phyloP scores from a whole-genome alignment of 2,797 vertebrate species.

The Myripristis jacobus region DNA sequence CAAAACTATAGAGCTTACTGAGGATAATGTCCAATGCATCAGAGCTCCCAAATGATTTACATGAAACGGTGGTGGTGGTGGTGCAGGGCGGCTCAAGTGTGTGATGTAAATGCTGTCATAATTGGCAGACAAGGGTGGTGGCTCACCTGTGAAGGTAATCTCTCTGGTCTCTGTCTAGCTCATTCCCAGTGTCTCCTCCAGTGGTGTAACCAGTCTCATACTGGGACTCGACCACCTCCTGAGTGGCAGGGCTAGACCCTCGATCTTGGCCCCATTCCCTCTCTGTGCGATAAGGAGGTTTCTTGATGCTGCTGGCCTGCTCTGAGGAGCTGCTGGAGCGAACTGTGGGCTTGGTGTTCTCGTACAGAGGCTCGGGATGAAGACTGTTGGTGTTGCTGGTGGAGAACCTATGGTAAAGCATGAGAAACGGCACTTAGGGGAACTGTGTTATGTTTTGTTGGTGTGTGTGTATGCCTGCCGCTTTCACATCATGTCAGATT shows the following conservation, averaged over 20 bases:
- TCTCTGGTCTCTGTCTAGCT: constrained; percentile 78
- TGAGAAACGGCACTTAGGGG: neutral
- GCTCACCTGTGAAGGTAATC: constrained; percentile 70
- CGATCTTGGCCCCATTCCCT: constrained; percentile 37
- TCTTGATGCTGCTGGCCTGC: constrained; percentile 45
- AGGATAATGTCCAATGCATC: too few relatives aligned
- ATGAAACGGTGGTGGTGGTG: neutral
- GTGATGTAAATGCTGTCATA: neutral
- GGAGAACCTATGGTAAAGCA: constrained; percentile 32
- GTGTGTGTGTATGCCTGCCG: neutral
- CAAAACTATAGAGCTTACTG: neutral
- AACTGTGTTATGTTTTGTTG: neutral
- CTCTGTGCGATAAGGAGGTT: constrained; percentile 36
- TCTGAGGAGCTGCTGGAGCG: constrained; percentile 75
- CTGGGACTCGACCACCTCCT: constrained; percentile 79
- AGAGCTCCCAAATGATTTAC: neutral
- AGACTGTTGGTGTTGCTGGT: constrained; percentile 31
- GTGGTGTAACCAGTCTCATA: constrained; percentile 88
- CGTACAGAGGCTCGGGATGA: constrained; percentile 47
- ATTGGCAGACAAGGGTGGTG: neutral
- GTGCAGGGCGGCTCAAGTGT: too few relatives aligned
- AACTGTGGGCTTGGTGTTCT: constrained; percentile 39
- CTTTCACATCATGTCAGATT: too few relatives aligned
- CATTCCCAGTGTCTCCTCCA: constrained; percentile 83
- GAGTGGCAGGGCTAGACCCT: constrained; percentile 33